Base-by-base conservation (phyloP, 2,113 vertebrate species). In the Etia nguti region DNA sequence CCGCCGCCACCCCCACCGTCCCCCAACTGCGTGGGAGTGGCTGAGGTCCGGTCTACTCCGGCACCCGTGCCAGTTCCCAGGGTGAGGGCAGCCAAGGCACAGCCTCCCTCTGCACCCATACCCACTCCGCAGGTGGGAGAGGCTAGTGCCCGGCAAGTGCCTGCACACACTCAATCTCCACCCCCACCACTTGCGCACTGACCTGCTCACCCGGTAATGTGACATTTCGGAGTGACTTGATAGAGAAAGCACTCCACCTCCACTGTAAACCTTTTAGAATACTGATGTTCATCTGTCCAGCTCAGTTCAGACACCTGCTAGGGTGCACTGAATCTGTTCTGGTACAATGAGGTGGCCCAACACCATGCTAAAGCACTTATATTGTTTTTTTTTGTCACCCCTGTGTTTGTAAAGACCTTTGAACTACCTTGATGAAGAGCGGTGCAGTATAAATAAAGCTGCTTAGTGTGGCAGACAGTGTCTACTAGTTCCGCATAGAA, bases 1-100 rank as follows among this genome's bases (percentile, higher is more conserved):
- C 6, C 1, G 1, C 10, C 2, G 3, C 54, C 10, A 55, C 3
- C n/a, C 1, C n/a, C n/a, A 24, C n/a, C 3, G 1, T 12, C 54
- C 26, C 24, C 4, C 55, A 15, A 57, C 6, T 57, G 2, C 15
- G 55, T 57, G 24, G 12, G 12, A 57, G 55, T 57, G 55, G 55
- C 24, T 57, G 24, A 57, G 55, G 56, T 57, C 56, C 26, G 24
- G 55, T 29, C 56, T 57, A 9, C 24, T 57, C 24, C 26, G 56
- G 0, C 13, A 57, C 12, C 0, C 26, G 55, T 57, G 55, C 2
- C 2, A 0, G 55, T 29, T 57, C 56, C 24, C 13, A 59, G 56
- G 56, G 56, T 59, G 56, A 59, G 26, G 26, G 26, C 13, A 59
- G 0, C 57, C 59, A 20, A 62, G 16, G 59, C 29, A 20, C 59